Conservation (phyloP, 2,113 vertebrate genomes). For the Neotoma lepida region DNA sequence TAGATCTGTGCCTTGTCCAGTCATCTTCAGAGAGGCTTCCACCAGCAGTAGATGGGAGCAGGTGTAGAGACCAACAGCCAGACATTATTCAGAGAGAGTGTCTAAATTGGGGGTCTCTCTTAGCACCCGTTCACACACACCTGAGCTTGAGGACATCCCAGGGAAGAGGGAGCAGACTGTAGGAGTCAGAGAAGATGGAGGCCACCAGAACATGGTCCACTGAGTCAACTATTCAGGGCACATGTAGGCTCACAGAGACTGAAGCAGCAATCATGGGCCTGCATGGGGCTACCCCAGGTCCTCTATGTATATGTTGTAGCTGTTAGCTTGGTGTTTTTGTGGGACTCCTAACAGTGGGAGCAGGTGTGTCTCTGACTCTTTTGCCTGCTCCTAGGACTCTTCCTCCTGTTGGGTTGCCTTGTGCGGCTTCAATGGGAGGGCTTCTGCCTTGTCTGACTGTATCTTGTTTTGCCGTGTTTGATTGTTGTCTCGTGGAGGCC, state of each 20-base stretch:
- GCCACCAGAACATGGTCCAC: background rate
- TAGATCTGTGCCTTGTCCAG: background rate
- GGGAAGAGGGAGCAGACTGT: background rate
- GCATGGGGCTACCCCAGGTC: too few relatives aligned
- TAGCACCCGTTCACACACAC: background rate
- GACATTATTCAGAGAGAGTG: background rate
- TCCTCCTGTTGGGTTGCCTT: background rate
- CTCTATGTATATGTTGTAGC: background rate
- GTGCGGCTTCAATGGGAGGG: background rate
- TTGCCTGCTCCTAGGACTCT: background rate
- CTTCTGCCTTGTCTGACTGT: background rate
- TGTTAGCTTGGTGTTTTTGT: background rate
- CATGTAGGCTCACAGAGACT: background rate
- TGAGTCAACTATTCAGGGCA: background rate
- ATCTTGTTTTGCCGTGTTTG: background rate
- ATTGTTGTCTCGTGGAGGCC: background rate
- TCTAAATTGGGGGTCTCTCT: background rate
- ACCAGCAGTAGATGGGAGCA: background rate
- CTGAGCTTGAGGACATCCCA: background rate
- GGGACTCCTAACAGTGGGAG: background rate
- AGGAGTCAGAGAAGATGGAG: background rate
- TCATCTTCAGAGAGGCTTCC: background rate
- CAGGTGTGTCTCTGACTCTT: background rate
- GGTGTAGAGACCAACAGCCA: background rate
- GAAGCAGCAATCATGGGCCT: background rate